Base-by-base conservation (phyloP, 2,797 vertebrate species). In the Acipenser oxyrinchus region DNA sequence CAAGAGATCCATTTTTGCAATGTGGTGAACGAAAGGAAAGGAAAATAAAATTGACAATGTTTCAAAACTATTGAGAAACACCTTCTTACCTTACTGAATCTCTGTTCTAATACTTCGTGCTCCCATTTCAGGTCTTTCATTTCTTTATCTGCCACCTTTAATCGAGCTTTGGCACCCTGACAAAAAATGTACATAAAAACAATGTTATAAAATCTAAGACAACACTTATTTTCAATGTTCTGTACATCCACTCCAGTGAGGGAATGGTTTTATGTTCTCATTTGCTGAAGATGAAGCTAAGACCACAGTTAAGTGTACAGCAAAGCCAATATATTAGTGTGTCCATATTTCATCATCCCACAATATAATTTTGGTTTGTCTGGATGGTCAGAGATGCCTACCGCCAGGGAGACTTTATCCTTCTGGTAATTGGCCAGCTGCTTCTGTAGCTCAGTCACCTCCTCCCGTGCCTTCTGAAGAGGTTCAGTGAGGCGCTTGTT, bases 121-220 rank as follows among this genome's bases (percentile, higher is more conserved):
- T 94, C 92, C 91, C 91, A 94, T 70, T 81, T 86, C 15, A 92
- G 82, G 12, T 87, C 88, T 70, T 86, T 90, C 68, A 91, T 74
- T 0, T 92, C 88, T 60, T 89, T 89, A 69, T 92, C 87, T 0
- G 80, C 66, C 8, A 90, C 75, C 77, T 88, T 93, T 72, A 94
- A 74, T 51, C 71, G 82, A 15, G 87, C 88, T 77, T 86, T 90
- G 3, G 84, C 73, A 59, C 81, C 76, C 94, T 97, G 78, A 18
- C 10, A 75, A 13, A 72, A 72, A 52, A 73, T 5, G 37, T 37
- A 37, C 37, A 37, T 37, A 37, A 37, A 37, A 37, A 37, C 37
- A 37, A 37, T 37, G 37, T 37, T 5, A 37, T 37, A 37, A 37
- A 37, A 37, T 37, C 37, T 37, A 1, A 18, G 18, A 18, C 18